These are phyloP conservation scores for Coremacera marginata DNA, from an alignment of 2,888 invertebrate species.

Conservation along the genomic window DNA sequence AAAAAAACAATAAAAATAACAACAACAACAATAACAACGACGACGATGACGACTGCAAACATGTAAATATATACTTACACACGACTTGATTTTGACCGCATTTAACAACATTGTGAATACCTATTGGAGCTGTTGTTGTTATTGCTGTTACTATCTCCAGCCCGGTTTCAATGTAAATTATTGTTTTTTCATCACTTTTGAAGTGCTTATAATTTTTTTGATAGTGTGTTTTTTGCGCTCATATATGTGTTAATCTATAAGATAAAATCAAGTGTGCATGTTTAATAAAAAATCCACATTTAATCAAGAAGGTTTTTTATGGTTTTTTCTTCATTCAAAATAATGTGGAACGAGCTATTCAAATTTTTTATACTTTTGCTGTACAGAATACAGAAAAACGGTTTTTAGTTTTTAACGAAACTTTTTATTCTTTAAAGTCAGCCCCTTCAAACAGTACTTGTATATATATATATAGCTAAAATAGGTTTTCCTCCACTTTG, in stretches of 20 bases:
- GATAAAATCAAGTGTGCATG: neutral
- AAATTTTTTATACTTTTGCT: no score
- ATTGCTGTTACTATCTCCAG: neutral
- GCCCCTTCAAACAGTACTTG: no score
- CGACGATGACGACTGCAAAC: slow-evolving; percentile 11
- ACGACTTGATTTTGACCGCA: slow-evolving; percentile 30
- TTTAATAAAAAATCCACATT: no score
- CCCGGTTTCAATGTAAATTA: neutral
- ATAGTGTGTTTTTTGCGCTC: neutral
- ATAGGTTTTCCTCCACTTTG: no score
- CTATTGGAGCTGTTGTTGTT: neutral
- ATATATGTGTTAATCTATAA: slow-evolving; percentile 1
- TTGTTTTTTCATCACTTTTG: no score
- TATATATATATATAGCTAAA: no score
- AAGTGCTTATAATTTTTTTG: neutral
- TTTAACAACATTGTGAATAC: neutral
- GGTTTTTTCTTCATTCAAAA: no score
- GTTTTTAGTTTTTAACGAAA: no score
- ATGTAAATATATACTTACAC: neutral
- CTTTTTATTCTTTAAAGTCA: no score
- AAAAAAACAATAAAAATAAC: neutral
- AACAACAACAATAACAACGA: slow-evolving; percentile 22
- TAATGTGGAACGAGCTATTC: no score
- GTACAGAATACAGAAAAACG: no score
- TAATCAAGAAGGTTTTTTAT: no score